Percentiles rank a stretch among this genome's conserved stretches.
phyloP scores from a whole-genome alignment of 2,797 vertebrate genomes.

The Leptatherina wallacei region DNA sequence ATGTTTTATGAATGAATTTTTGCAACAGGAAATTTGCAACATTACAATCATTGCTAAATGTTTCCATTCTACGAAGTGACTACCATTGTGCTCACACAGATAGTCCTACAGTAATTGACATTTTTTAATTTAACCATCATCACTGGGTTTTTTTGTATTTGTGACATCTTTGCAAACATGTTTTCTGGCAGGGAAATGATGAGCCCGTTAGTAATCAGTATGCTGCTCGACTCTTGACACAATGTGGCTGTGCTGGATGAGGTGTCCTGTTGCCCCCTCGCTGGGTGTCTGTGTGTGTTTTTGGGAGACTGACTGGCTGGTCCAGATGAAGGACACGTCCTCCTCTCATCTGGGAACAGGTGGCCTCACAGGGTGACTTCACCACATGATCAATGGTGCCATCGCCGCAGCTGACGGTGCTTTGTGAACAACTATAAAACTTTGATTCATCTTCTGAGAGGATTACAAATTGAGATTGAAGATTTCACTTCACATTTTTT shows the following conservation, averaged over 20 bases:
- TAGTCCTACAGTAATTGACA: constrained; percentile 47
- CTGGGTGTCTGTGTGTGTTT: constrained; percentile 68
- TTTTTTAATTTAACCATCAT: constrained; percentile 26
- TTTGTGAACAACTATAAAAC: constrained; percentile 44
- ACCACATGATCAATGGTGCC: constrained; percentile 70
- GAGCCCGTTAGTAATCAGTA: constrained; percentile 66
- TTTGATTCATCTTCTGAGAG: constrained; percentile 84
- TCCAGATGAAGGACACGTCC: constrained; percentile 75
- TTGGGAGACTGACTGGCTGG: constrained; percentile 63
- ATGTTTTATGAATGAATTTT: constrained; percentile 9
- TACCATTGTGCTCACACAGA: constrained; percentile 29
- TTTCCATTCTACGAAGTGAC: constrained; percentile 8
- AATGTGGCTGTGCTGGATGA: constrained; percentile 66
- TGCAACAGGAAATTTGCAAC: constrained; percentile 32
- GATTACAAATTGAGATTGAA: constrained; percentile 68
- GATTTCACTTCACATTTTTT: constrained; percentile 45
- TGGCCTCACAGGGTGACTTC: constrained; percentile 80
- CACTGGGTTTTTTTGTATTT: constrained; percentile 34
- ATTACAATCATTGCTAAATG: constrained; percentile 23
- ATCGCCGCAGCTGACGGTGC: constrained; percentile 56
- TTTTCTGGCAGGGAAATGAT: constrained; percentile 44
- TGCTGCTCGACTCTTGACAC: constrained; percentile 65
- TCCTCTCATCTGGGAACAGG: constrained; percentile 78
- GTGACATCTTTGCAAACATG: constrained; percentile 43
- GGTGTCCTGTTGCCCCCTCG: constrained; percentile 69